Evolutionary conservation across 2,797 vertebrate species (phyloP).

Genomic region (Pangasius mekongensis): DNA sequence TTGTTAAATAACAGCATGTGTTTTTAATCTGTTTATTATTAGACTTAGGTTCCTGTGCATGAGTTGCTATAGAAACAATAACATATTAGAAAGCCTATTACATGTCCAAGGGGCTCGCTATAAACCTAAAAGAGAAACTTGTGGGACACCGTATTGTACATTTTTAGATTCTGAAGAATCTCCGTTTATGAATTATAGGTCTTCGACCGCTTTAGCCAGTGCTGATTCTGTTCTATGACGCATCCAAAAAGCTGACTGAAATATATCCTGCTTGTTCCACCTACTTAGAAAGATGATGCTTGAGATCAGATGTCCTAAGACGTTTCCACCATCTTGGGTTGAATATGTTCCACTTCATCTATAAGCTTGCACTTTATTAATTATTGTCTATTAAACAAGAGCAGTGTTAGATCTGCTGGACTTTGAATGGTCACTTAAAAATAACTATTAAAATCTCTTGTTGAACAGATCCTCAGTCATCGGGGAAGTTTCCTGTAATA

Average conservation of each 20-base stretch:
- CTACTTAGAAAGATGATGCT: background rate
- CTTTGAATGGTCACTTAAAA: background rate
- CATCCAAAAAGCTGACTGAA: background rate
- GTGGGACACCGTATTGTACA: background rate
- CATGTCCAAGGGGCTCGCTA: background rate
- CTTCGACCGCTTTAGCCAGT: background rate
- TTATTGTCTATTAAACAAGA: background rate
- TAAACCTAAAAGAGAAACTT: background rate
- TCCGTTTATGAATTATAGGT: background rate
- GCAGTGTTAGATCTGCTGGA: background rate
- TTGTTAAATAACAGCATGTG: background rate
- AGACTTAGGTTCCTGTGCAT: too few species aligned
- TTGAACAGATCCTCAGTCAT: background rate
- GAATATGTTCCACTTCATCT: background rate
- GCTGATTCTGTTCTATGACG: background rate
- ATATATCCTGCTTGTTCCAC: conserved; percentile 2
- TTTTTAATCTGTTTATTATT: background rate
- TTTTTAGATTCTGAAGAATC: background rate
- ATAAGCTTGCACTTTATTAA: background rate
- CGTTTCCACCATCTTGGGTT: background rate
- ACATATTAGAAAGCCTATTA: background rate
- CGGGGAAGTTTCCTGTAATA: background rate
- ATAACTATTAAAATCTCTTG: background rate
- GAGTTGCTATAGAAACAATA: background rate
- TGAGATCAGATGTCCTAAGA: background rate